Evolutionary conservation across 2,888 invertebrate species (phyloP).

Genomic region (Rhyacophila evoluta): DNA sequence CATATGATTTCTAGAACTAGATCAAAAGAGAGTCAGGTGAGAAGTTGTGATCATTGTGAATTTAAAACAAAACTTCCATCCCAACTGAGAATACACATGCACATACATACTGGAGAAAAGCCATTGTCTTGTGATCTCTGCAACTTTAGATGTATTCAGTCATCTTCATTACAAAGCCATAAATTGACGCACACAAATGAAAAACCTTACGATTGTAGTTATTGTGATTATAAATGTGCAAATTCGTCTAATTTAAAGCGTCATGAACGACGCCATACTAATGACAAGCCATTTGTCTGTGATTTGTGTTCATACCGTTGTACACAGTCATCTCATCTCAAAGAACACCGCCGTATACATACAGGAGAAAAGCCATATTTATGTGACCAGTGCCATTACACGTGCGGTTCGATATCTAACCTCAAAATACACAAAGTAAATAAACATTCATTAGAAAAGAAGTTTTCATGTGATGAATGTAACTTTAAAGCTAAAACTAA

Average conservation of each 20-base stretch:
- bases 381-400: constrained; percentile 53
- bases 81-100: constrained; percentile 38
- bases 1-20: not conserved
- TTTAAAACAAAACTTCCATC: constrained; percentile 42
- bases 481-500: constrained; percentile 51
- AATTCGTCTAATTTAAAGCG: constrained; percentile 49
- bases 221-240: constrained; percentile 50
- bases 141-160: constrained; percentile 45
- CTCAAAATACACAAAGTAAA: constrained; percentile 49
- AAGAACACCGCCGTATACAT: constrained; percentile 42
- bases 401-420: constrained; percentile 41
- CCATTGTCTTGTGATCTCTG: constrained; percentile 46
- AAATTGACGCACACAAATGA: constrained; percentile 39
- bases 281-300: constrained; percentile 46
- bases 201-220: constrained; percentile 45
- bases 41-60: constrained; percentile 36
- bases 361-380: constrained; percentile 49
- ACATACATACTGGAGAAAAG: constrained; percentile 47
- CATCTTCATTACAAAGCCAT: constrained; percentile 42
- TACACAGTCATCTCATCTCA: constrained; percentile 41
- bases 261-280: constrained; percentile 42
- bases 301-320: constrained; percentile 45
- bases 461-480: constrained; percentile 49
- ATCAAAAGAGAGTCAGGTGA: constrained; percentile 27
- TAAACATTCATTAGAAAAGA: constrained; percentile 46